Conservation (phyloP, 2,888 invertebrate species). For the Eupithecia dodoneata region DNA sequence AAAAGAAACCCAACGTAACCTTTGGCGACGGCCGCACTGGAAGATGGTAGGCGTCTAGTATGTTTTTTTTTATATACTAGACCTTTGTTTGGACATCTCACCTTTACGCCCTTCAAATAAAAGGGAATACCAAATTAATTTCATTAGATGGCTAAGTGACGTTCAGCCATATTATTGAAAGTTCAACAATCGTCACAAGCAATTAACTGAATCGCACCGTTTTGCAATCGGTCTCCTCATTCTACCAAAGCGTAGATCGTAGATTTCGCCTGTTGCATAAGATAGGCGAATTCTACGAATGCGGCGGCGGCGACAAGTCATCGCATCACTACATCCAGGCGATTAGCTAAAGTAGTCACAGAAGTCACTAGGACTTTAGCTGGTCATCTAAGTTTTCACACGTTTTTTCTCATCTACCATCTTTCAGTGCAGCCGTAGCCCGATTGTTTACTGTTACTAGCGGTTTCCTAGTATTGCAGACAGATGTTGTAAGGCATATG, state of each 20-base stretch:
- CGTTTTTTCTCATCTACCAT: neutral
- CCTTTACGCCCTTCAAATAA: too few species aligned
- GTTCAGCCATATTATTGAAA: too few species aligned
- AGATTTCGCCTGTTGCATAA: too few species aligned
- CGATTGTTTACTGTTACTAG: slow-evolving; percentile 22
- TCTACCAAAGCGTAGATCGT: neutral
- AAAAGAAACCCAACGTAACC: slow-evolving; percentile 5
- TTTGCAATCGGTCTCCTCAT: neutral
- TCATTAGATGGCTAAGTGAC: too few species aligned
- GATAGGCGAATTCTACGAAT: too few species aligned
- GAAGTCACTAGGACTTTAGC: neutral
- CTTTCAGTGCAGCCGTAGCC: neutral
- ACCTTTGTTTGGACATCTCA: neutral
- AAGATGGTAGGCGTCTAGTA: neutral
- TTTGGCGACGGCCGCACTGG: neutral
- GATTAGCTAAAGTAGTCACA: too few species aligned
- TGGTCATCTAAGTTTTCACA: neutral
- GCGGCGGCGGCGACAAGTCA: too few species aligned
- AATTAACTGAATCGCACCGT: neutral
- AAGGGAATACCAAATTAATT: too few species aligned
- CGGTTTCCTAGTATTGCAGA: slow-evolving; percentile 26
- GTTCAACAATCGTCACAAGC: too few species aligned
- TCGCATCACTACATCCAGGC: too few species aligned
- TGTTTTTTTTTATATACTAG: neutral
- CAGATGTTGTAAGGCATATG: slow-evolving; percentile 31